Evolutionary conservation across 2,797 vertebrate genomes (phyloP), one percentile per base, ranked within the genome.

Genomic region (Nannoperca obscura): DNA sequence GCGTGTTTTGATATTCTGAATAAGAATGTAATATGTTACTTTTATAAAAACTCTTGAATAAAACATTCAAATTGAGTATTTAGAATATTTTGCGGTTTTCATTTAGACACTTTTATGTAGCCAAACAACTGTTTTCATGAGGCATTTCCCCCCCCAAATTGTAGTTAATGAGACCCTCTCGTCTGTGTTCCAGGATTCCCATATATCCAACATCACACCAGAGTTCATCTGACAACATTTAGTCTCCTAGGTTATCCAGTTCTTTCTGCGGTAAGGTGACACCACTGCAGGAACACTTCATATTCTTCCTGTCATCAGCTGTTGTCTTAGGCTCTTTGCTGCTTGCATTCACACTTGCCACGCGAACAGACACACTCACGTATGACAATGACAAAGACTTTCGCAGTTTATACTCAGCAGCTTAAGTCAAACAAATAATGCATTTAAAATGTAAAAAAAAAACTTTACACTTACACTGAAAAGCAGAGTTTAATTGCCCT

Each of bases 251-350:
- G 47, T 69, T 63, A 53, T 74, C 73, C 73, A 50, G 64, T 55
- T 17, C 46, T 8, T 53, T 81, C 46, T 72, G 36, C 44, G 69
- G 84, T 83, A 89, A 88, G 85, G 66, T 89, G 87, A 93, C 82
- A 81, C 87, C 65, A 9, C 76, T 53, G 60, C 75, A 83, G 74
- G 30, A 71, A 55, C 73, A 60, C 65, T n/a, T 62, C 24, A 60
- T 88, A 76, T 85, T 87, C 61, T 74, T 67, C 53, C 65, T 73
- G 58, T 79, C 67, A 76, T 89, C 81, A 92, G 78, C 88, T 89
- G 79, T 81, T 76, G 71, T 78, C 72, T 83, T 85, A 86, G 52
- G 72, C 82, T 74, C 76, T 76, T 72, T 81, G 71, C 64, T 73
- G 76, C 68, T 78, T 62, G 59, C 61, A 71, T 53, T 76, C 27